phyloP scores from a whole-genome alignment of 2,797 vertebrate species.

The Notolabrus celidotus region DNA sequence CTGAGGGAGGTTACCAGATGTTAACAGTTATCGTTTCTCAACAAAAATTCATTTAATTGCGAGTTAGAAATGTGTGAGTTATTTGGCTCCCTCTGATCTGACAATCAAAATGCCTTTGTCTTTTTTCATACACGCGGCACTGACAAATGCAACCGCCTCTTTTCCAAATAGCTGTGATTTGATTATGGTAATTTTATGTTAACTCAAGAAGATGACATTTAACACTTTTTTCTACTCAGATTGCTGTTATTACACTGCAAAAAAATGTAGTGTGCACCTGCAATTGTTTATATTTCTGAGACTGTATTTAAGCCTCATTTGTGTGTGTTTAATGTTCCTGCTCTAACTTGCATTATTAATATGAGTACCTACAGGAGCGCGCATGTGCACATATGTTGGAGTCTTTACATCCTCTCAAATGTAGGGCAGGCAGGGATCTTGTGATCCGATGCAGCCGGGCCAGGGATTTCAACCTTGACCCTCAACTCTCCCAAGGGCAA shows the following conservation, averaged over 20 bases:
- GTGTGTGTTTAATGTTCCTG: background rate
- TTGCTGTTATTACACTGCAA: constrained; percentile 41
- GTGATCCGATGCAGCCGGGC: constrained; percentile 43
- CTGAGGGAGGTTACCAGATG: constrained; percentile 70
- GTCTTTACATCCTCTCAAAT: constrained; percentile 46
- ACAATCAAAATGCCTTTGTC: constrained; percentile 65
- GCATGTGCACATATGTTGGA: constrained; percentile 44
- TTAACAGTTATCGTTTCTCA: constrained; percentile 62
- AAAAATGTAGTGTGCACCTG: constrained; percentile 21
- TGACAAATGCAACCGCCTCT: constrained; percentile 46
- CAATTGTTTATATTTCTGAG: constrained; percentile 29
- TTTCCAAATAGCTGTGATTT: constrained; percentile 46
- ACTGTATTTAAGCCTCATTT: constrained; percentile 5
- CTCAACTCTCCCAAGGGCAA: constrained; percentile 54
- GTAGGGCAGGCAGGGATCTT: constrained; percentile 54
- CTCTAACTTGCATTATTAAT: constrained; percentile 19
- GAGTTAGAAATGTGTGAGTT: constrained; percentile 53
- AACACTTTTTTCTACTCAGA: constrained; percentile 57
- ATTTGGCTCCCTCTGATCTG: constrained; percentile 69
- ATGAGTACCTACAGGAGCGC: constrained; percentile 49
- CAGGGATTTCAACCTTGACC: constrained; percentile 64
- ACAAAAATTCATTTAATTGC: constrained; percentile 58
- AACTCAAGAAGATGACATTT: constrained; percentile 70
- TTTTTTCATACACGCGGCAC: constrained; percentile 21
- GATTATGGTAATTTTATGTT: constrained; percentile 72